Percentiles rank a stretch among this genome's conserved stretches.
These are phyloP conservation scores for Malacoctenus gilli DNA, from an alignment of 2,797 vertebrate genomes.

Conservation along the genomic window DNA sequence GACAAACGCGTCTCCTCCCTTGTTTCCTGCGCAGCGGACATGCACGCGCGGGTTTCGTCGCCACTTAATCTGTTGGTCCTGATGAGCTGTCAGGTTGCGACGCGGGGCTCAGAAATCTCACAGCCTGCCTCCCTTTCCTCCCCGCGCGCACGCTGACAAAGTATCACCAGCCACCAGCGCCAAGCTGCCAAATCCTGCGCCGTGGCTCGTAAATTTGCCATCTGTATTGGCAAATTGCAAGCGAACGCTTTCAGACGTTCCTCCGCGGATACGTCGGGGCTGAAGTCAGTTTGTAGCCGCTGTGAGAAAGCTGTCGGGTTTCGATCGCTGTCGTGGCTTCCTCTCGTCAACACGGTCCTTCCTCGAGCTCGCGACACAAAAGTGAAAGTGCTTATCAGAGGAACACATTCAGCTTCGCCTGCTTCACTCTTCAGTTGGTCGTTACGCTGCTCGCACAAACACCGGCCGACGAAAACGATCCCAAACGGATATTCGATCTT, in stretches of 20 bases:
- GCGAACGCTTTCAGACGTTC: slow-evolving; percentile 13
- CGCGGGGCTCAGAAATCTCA: slow-evolving; percentile 26
- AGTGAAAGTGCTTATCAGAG: no score
- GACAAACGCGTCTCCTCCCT: slow-evolving; percentile 14
- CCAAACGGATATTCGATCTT: no score
- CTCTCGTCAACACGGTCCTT: no score
- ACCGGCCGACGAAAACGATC: no score
- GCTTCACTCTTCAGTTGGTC: no score
- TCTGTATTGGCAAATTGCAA: slow-evolving; percentile 48
- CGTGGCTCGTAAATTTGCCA: slow-evolving; percentile 36
- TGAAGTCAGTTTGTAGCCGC: no score
- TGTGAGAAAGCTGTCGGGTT: no score
- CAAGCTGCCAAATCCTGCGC: slow-evolving; percentile 36
- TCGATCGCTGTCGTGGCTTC: no score
- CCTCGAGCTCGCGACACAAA: no score
- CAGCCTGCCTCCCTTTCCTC: slow-evolving; percentile 41
- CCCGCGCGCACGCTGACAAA: slow-evolving; percentile 40
- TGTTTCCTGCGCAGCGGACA: slow-evolving; percentile 1
- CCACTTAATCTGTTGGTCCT: slow-evolving; percentile 36
- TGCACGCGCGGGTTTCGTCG: slow-evolving; percentile 10
- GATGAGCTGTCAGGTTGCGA: slow-evolving; percentile 34
- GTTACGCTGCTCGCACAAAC: no score
- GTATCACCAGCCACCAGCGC: slow-evolving; percentile 39
- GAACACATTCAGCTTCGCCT: no score
- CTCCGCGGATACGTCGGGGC: no score